These are phyloP conservation scores for Diplodus puntazzo DNA, from an alignment of 2,797 vertebrate species.

Conservation along the genomic window DNA sequence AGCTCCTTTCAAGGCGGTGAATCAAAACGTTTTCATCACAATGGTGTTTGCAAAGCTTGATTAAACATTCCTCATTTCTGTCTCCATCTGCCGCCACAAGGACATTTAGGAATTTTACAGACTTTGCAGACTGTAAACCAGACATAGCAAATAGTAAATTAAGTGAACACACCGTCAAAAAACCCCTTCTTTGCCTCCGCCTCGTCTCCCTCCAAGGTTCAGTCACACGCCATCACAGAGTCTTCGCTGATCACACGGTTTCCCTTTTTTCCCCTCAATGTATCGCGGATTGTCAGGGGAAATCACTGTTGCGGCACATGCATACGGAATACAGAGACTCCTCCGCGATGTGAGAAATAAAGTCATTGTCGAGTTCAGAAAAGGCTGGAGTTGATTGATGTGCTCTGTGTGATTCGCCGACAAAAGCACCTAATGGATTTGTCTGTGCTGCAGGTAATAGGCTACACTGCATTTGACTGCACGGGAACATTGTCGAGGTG, in stretches of 20 bases:
- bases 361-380: conserved; percentile 43
- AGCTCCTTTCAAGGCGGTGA: not conserved
- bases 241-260: conserved; percentile 51
- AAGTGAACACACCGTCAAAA: not conserved
- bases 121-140: not conserved
- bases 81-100: conserved; percentile 8
- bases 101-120: not conserved
- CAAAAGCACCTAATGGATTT: conserved; percentile 34
- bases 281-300: conserved; percentile 56
- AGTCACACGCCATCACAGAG: not conserved
- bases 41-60: conserved; percentile 2
- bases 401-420: conserved; percentile 20
- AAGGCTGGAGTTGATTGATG: conserved; percentile 49
- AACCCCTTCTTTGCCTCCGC: not conserved
- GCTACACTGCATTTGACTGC: not conserved
- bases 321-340: conserved; percentile 36
- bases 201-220: conserved; percentile 7
- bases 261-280: conserved; percentile 11
- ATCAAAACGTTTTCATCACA: conserved; percentile 13
- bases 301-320: conserved; percentile 56
- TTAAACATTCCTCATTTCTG: conserved; percentile 15
- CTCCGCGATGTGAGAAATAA: conserved; percentile 39
- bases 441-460: conserved; percentile 5
- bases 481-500: not conserved
- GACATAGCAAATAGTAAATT: not conserved